A percentile compares a stretch with the other conserved stretches of the same genome.
Conservation (phyloP, 2,113 vertebrate species). For the Dasyornis broadbenti region DNA sequence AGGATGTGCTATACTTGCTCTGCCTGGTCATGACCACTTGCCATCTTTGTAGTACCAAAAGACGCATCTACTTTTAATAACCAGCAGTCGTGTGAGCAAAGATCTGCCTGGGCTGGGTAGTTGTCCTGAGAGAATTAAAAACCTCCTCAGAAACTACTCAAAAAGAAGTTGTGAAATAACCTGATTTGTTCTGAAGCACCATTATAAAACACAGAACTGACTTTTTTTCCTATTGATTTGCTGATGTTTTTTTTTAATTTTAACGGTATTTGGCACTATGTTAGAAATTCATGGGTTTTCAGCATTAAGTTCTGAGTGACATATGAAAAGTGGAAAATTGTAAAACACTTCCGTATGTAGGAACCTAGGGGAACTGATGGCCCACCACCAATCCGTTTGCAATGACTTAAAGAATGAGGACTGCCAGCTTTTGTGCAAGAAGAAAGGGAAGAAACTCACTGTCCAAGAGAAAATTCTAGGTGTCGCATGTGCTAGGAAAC, state of each 20-base stretch:
- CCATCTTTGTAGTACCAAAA: not conserved
- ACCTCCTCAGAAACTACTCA: not conserved
- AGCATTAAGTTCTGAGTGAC: not conserved
- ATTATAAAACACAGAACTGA: not conserved
- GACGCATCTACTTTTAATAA: not conserved
- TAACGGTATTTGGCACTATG: not conserved
- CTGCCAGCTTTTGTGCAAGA: not conserved
- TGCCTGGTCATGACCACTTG: not conserved
- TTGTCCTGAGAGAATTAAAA: not conserved
- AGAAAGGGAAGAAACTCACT: not conserved
- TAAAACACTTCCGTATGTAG: not conserved
- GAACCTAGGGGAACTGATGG: not conserved
- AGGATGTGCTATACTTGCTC: not conserved
- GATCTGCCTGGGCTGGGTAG: not conserved
- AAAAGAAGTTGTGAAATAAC: not conserved
- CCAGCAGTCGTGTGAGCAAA: not conserved
- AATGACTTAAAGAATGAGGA: not conserved
- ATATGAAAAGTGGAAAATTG: not conserved
- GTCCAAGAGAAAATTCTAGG: not conserved
- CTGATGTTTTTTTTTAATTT: not conserved
- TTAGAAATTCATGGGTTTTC: not conserved
- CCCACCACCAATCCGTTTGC: not conserved
- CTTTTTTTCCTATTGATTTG: not conserved
- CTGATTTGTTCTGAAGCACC: not conserved
- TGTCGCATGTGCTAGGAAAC: not conserved